Evolutionary conservation across 2,113 vertebrate species (phyloP).

Genomic region (Apaloderma vittatum): DNA sequence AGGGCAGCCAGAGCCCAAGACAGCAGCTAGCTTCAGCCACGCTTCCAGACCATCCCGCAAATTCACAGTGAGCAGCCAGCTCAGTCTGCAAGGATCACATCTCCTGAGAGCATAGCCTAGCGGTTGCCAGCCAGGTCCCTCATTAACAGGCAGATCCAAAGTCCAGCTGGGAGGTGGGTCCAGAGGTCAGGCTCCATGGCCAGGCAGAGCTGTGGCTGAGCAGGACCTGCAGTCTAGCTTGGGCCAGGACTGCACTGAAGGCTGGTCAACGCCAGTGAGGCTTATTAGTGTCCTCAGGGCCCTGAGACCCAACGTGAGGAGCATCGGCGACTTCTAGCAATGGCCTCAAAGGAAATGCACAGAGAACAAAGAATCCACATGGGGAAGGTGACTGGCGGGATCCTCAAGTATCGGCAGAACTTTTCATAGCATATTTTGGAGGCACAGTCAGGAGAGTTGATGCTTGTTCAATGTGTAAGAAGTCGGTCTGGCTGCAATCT

Average conservation of each 20-base stretch:
- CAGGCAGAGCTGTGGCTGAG: neutral
- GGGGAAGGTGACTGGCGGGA: neutral
- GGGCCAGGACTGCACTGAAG: neutral
- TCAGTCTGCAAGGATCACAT: neutral
- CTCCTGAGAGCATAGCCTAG: neutral
- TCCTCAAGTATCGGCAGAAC: neutral
- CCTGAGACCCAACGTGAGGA: fast-evolving
- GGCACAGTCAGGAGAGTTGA: neutral
- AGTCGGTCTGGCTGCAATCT: neutral
- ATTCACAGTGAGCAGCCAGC: neutral
- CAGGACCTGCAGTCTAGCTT: neutral
- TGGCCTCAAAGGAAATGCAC: neutral
- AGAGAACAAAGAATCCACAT: neutral
- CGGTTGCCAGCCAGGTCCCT: neutral
- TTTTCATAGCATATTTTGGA: neutral
- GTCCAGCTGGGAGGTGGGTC: neutral
- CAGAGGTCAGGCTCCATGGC: neutral
- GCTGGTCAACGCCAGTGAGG: neutral
- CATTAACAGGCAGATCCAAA: neutral
- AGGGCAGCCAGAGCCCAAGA: neutral
- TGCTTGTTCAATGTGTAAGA: neutral
- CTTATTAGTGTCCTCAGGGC: neutral
- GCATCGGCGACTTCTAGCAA: neutral
- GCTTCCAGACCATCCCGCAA: neutral
- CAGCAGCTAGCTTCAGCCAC: neutral